Evolutionary conservation across 2,797 vertebrate genomes (phyloP), one percentile per base, ranked within the genome.

Genomic region (Rhinatrema bivittatum): DNA sequence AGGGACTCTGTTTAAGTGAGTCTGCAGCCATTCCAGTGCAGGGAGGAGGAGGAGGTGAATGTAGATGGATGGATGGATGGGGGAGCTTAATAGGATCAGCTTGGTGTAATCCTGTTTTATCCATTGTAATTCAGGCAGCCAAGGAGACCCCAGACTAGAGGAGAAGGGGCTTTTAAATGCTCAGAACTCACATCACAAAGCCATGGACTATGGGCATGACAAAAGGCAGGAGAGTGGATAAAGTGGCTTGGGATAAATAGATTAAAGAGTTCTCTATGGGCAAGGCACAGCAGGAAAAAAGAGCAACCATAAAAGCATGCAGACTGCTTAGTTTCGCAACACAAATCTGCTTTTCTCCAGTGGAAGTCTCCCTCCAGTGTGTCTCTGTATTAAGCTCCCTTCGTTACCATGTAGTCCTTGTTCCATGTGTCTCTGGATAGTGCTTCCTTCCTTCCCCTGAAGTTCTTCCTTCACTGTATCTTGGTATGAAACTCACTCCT

Each of bases 61-160:
- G n/a, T n/a, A n/a, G n/a, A n/a, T n/a, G n/a, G n/a, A n/a, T n/a
- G n/a, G n/a, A n/a, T n/a, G n/a, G n/a, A n/a, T 46, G 70, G 70
- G 21, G 25, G 67, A 67, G 60, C 72, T 70, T 84, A 86, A 83
- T 66, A 65, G 82, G 85, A 84, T 87, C 79, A 74, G 66, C 65
- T 60, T 66, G 38, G 73, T 81, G 84, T 88, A 88, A 90, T 87
- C 87, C 80, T 72, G 72, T 83, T 81, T 77, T 36, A 56, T 63
- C 69, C 71, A 75, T 84, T 88, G 80, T 83, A 33, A 74, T 76
- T 71, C 76, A 50, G 68, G 77, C 67, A 48, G 65, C 74, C 56
- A 29, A 48, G 52, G 63, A 61, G 73, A 69, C 60, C 56, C 42
- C 45, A 19, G 62, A 69, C 58, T 51, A 65, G 74, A 68, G 70